These are phyloP conservation scores for Heliothis virescens DNA, from an alignment of 1,140 invertebrate genomes.

Conservation along the genomic window DNA sequence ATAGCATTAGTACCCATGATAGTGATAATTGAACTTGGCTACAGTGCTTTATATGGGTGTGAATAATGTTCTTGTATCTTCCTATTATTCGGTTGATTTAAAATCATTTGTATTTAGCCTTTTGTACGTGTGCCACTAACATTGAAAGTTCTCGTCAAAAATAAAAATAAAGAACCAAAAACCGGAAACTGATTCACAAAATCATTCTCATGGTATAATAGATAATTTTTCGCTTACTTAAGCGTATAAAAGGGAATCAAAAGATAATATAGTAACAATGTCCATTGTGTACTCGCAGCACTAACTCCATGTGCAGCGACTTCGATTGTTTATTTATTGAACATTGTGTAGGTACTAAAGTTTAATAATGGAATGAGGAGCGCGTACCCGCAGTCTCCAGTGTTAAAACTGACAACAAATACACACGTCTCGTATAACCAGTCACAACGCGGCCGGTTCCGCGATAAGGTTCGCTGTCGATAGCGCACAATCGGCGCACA, in stretches of 20 bases:
- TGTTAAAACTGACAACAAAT: constrained; percentile 62
- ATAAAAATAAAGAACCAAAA: no score
- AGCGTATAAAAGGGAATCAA: background rate
- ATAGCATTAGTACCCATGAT: background rate
- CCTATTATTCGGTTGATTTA: background rate
- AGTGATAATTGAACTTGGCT: constrained; percentile 21
- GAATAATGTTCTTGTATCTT: constrained; percentile 19
- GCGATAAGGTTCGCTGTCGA: constrained; percentile 68
- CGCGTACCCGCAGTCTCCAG: constrained; percentile 66
- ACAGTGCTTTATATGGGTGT: constrained; percentile 1
- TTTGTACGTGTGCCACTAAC: background rate
- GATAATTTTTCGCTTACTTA: background rate
- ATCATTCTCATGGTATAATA: background rate
- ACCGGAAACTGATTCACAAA: background rate
- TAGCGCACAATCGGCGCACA: constrained; percentile 64
- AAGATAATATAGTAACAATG: constrained; percentile 53
- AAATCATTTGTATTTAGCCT: background rate
- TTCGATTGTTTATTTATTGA: constrained; percentile 71
- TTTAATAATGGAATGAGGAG: constrained; percentile 61
- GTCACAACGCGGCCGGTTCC: constrained; percentile 59
- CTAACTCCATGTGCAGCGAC: constrained; percentile 62
- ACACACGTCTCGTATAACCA: constrained; percentile 59
- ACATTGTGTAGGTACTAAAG: constrained; percentile 71
- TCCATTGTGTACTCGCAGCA: constrained; percentile 58
- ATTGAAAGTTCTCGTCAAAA: background rate